phyloP scores from a whole-genome alignment of 1,140 invertebrate genomes.

The Palaemon carinicauda region DNA sequence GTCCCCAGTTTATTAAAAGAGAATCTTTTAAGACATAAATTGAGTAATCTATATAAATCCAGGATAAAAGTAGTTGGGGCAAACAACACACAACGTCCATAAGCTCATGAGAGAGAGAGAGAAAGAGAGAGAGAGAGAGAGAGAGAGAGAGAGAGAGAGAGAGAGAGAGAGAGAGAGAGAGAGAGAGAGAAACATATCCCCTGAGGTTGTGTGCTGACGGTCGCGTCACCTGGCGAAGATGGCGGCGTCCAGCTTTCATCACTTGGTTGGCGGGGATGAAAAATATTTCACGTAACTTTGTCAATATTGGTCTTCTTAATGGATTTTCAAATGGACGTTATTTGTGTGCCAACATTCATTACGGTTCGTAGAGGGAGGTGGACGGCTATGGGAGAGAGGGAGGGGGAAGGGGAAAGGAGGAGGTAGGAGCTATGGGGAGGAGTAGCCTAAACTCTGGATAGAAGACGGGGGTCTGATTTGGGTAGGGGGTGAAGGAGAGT shows the following conservation, averaged over 20 bases:
- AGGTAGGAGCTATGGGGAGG: background rate
- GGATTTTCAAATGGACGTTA: slow-evolving; percentile 53
- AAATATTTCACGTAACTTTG: slow-evolving; percentile 51
- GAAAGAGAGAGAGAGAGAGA: background rate
- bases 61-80: too few relatives aligned
- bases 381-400: background rate
- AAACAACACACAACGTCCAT: background rate
- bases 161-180: background rate
- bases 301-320: slow-evolving; percentile 55
- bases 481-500: background rate
- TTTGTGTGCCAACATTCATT: slow-evolving; percentile 56
- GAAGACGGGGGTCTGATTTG: background rate
- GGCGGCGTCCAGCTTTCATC: slow-evolving; percentile 43
- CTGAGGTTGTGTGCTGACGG: background rate
- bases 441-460: too few relatives aligned
- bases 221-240: slow-evolving; percentile 24
- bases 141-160: background rate
- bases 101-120: background rate
- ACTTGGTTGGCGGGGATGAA: slow-evolving; percentile 29
- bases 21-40: too few relatives aligned
- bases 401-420: background rate
- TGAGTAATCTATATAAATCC: too few relatives aligned
- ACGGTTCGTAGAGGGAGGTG: background rate
- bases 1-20: too few relatives aligned
- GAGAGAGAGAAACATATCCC: background rate